Evolutionary conservation across 2,888 invertebrate genomes (phyloP), one percentile per base, ranked within the genome.

Genomic region (Girardia tigrina): DNA sequence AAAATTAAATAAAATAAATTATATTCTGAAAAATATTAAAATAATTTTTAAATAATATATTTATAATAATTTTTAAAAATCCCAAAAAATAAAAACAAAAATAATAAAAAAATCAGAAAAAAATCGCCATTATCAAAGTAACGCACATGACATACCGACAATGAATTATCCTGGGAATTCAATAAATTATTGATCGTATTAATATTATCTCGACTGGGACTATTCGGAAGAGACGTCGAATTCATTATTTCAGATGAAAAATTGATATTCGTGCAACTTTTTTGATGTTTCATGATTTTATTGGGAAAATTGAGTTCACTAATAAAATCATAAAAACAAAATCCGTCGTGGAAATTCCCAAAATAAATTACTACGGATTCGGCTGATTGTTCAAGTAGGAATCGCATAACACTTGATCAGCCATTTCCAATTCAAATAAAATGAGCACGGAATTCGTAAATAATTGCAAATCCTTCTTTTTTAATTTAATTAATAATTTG

Each of bases 101-200:
- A n/a, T n/a, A n/a, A n/a, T n/a, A n/a, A n/a, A n/a, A n/a, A n/a
- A n/a, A n/a, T n/a, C n/a, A n/a, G n/a, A n/a, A n/a, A n/a, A n/a
- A n/a, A n/a, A n/a, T n/a, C n/a, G n/a, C n/a, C n/a, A n/a, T n/a
- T n/a, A n/a, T n/a, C n/a, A n/a, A n/a, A n/a, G n/a, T n/a, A n/a
- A n/a, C n/a, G n/a, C n/a, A n/a, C n/a, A n/a, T n/a, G n/a, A n/a
- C n/a, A n/a, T 56, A 56, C 56, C 56, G 56, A 56, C 4, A 56
- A n/a, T n/a, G 56, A 56, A 16, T 56, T 56, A 56, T 56, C 56
- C 23, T 56, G 56, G 4, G 56, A 56, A 56, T 56, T 56, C 23
- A 56, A n/a, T 56, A 56, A 56, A 56, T 56, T 56, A 56, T 56
- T 56, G n/a, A 56, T 56, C 4, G 56, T 56, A n/a, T n/a, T 56